Evolutionary conservation across 37 sponge, comb jelly and placozoan species (phyloP).

Genomic region (Crambe crambe): DNA sequence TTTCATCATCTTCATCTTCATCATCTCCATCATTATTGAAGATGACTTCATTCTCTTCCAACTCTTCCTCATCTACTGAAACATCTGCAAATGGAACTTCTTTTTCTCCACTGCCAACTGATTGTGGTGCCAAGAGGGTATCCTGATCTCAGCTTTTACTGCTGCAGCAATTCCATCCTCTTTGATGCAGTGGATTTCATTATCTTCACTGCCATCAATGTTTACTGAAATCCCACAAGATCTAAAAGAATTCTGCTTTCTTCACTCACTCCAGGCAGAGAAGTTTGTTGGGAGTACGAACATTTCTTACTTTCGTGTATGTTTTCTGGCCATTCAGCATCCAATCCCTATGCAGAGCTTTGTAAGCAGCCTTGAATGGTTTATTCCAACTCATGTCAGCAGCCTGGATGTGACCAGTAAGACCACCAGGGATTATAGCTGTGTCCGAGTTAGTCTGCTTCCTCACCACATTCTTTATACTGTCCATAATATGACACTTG

Average conservation of each 20-base stretch:
- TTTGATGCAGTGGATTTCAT: conserved; percentile 42
- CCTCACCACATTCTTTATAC: background rate
- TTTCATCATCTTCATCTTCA: conserved; percentile 7
- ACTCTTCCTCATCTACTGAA: background rate
- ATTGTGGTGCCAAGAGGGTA: background rate
- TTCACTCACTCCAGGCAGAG: conserved; percentile 46
- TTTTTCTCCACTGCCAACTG: background rate
- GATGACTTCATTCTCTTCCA: conserved; percentile 11
- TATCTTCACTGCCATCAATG: conserved; percentile 36
- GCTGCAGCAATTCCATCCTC: conserved; percentile 49
- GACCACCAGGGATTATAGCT: conserved; percentile 49
- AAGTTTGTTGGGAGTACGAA: conserved; percentile 50
- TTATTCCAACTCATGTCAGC: conserved; percentile 58
- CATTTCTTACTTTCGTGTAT: conserved; percentile 56
- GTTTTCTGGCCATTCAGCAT: conserved; percentile 51
- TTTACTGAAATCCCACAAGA: conserved; percentile 49
- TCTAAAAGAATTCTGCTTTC: conserved; percentile 41
- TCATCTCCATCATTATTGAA: conserved; percentile 7
- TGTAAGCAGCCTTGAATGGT: conserved; percentile 43
- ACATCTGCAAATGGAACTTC: background rate
- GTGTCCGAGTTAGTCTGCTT: conserved; percentile 9
- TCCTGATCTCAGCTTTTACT: conserved; percentile 6
- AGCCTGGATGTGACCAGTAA: conserved; percentile 45
- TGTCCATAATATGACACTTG: conserved; percentile 44
- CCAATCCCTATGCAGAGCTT: conserved; percentile 46